phyloP scores from a whole-genome alignment of 2,797 vertebrate species.

The Argentina silus region DNA sequence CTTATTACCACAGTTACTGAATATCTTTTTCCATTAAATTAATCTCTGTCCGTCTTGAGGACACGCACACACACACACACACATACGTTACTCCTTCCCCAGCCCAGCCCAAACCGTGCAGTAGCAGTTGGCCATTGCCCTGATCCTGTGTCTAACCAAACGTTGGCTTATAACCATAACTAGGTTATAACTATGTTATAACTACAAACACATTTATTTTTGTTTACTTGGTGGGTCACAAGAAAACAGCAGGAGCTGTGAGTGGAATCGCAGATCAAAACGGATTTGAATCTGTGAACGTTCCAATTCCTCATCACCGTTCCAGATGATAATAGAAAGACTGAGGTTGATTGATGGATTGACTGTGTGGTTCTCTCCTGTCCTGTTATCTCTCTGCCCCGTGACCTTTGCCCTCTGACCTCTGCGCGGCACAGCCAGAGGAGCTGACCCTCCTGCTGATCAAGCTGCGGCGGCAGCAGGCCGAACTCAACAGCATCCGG shows the following conservation, averaged over 20 bases:
- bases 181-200: too few relatives aligned
- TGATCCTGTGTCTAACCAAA: too few relatives aligned
- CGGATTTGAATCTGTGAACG: neutral
- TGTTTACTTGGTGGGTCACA: too few relatives aligned
- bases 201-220: too few relatives aligned
- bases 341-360: neutral
- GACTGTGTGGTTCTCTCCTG: conserved; percentile 4
- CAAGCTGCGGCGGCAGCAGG: conserved; percentile 97
- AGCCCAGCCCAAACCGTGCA: too few relatives aligned
- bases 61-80: too few relatives aligned
- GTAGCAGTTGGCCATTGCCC: too few relatives aligned
- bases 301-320: neutral
- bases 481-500: conserved; percentile 93
- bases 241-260: too few relatives aligned
- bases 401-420: neutral
- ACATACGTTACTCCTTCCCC: too few relatives aligned
- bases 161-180: too few relatives aligned
- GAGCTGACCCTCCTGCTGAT: conserved; percentile 98
- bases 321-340: neutral
- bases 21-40: neutral
- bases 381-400: neutral
- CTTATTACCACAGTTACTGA: neutral
- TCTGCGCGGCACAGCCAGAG: conserved; percentile 85
- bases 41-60: too few relatives aligned
- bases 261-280: too few relatives aligned